Evolutionary conservation across 1,140 invertebrate genomes (phyloP).

Genomic region (Heliothis virescens): DNA sequence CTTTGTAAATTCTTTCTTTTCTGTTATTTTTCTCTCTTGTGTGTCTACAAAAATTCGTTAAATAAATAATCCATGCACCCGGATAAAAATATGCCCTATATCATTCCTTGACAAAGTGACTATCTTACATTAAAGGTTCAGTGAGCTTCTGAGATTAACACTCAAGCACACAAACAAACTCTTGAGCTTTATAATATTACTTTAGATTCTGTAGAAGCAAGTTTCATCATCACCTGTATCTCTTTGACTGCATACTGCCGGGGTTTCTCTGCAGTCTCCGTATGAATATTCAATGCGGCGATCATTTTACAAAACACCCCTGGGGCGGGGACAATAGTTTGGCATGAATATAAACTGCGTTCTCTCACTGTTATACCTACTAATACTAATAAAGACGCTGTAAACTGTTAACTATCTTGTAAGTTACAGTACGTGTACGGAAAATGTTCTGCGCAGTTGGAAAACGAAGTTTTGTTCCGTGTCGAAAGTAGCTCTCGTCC

Average conservation of each 20-base stretch:
- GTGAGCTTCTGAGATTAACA: no score
- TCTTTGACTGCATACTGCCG: conserved; percentile 2
- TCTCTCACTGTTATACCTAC: neutral
- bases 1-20: no score
- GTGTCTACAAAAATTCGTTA: no score
- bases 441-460: neutral
- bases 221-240: conserved; percentile 22
- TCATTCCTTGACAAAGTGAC: neutral
- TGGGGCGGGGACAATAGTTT: conserved; percentile 2
- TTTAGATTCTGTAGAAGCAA: neutral
- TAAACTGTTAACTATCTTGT: conserved; percentile 19
- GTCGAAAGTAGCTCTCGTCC: neutral
- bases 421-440: conserved; percentile 2
- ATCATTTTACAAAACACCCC: conserved; percentile 37
- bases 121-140: no score
- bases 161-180: no score
- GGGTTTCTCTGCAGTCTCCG: conserved; percentile 18
- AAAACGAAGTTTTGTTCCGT: neutral
- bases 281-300: conserved; percentile 42
- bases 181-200: no score
- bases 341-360: conserved; percentile 15
- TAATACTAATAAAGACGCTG: conserved; percentile 26
- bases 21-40: no score
- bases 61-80: neutral
- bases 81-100: neutral